These are phyloP conservation scores for Diplosoma virens DNA, from an alignment of 23 tunicate species.

Conservation along the genomic window DNA sequence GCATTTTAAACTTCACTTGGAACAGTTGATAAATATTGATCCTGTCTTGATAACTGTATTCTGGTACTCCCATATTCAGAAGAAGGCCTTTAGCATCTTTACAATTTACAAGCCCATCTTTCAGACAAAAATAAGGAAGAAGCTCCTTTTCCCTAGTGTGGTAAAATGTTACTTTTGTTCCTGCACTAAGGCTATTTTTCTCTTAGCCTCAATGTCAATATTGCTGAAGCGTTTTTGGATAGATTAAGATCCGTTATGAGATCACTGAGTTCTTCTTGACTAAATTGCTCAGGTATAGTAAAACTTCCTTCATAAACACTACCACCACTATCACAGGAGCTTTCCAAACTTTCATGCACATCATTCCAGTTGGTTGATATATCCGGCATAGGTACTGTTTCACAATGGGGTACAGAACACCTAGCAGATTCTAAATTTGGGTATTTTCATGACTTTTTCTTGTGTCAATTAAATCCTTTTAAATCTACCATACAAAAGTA, in stretches of 20 bases:
- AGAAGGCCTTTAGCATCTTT: neutral
- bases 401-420: neutral
- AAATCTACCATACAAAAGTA: neutral
- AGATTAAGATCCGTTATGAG: neutral
- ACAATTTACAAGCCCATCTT: neutral
- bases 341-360: no score
- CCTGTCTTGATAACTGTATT: neutral
- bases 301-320: no score
- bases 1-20: constrained; percentile 5
- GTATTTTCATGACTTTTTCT: neutral
- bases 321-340: no score
- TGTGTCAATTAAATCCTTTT: constrained; percentile 2
- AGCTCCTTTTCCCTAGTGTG: neutral
- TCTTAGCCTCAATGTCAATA: constrained; percentile 7
- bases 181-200: neutral
- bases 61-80: neutral
- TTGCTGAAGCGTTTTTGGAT: neutral
- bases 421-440: constrained; percentile 1
- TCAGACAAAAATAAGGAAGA: neutral
- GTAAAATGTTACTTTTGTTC: neutral
- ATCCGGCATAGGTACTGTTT: neutral
- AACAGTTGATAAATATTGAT: constrained; percentile 12
- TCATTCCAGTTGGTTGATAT: neutral
- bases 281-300: no score
- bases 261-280: constrained; percentile 11